These are phyloP conservation scores for Kryptopterus vitreolus DNA, from an alignment of 2,797 vertebrate species.

Conservation along the genomic window DNA sequence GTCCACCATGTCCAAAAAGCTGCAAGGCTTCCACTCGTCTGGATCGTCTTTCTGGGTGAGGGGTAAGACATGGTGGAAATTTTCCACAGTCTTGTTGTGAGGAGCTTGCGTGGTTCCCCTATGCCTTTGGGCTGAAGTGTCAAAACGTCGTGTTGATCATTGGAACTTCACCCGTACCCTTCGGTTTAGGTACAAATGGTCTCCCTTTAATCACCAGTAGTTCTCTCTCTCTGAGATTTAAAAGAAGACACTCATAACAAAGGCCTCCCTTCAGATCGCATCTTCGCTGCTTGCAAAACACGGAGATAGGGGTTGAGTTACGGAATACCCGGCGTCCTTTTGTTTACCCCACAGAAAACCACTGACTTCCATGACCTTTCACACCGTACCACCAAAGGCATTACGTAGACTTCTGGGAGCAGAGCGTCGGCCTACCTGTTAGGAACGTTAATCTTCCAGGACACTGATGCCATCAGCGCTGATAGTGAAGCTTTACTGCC, in stretches of 20 bases:
- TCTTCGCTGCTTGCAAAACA: constrained; percentile 51
- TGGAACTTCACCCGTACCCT: constrained; percentile 49
- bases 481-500: constrained; percentile 10
- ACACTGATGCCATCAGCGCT: neutral
- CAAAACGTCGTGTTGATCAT: constrained; percentile 12
- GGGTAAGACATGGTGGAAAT: neutral
- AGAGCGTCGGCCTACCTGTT: neutral
- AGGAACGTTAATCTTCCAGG: neutral
- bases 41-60: neutral
- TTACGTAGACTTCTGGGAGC: neutral
- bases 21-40: too few relatives aligned
- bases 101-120: neutral
- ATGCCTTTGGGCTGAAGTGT: constrained; percentile 10
- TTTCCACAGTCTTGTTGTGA: neutral
- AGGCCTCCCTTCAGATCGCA: constrained; percentile 36
- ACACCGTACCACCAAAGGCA: neutral
- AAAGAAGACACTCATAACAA: constrained; percentile 56
- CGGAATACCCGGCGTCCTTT: constrained; percentile 2
- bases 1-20: neutral
- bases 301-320: constrained; percentile 40
- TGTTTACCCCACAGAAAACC: constrained; percentile 37
- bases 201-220: constrained; percentile 63
- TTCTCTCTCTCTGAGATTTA: constrained; percentile 58
- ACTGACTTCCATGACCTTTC: constrained; percentile 29
- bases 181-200: constrained; percentile 47